A percentile compares a stretch with the other conserved stretches of the same genome.
Evolutionary conservation across 2,797 vertebrate species (phyloP).

Genomic region (Phoxinus dragarum): DNA sequence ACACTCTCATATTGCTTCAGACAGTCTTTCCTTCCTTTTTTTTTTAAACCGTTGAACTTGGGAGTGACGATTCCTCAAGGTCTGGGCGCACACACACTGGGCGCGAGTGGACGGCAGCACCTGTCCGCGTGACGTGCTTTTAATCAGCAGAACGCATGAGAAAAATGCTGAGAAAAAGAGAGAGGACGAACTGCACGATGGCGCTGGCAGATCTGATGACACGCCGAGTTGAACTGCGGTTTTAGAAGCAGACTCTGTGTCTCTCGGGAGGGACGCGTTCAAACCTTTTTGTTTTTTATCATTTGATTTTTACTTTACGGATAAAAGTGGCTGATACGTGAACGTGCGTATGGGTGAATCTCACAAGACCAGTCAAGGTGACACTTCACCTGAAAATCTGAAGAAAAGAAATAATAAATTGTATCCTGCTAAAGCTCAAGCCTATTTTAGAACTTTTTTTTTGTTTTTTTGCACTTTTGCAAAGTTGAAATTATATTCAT

Average conservation of each 20-base stretch:
- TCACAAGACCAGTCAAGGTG: not conserved
- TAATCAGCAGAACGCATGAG: conserved; percentile 20
- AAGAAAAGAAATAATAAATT: not conserved
- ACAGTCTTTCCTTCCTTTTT: not conserved
- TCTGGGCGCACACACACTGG: not conserved
- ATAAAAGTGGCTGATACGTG: conserved; percentile 12
- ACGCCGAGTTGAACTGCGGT: conserved; percentile 62
- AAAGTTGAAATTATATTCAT: not conserved
- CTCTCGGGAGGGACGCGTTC: conserved; percentile 45
- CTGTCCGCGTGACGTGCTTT: conserved; percentile 27
- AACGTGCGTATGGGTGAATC: conserved; percentile 21
- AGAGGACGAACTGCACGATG: conserved; percentile 9
- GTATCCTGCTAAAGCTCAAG: not conserved
- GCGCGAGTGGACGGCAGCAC: not conserved
- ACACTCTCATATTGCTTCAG: conserved; percentile 26
- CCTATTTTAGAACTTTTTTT: not conserved
- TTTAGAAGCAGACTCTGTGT: conserved; percentile 58
- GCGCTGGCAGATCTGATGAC: not conserved
- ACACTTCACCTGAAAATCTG: not conserved
- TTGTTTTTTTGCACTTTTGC: too few species aligned
- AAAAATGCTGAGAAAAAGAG: conserved; percentile 23
- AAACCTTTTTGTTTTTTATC: conserved; percentile 57
- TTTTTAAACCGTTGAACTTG: conserved; percentile 33
- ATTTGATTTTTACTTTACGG: conserved; percentile 59
- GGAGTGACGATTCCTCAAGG: conserved; percentile 58